These are phyloP conservation scores for Campaea margaritaria DNA, from an alignment of 2,888 invertebrate genomes.

Conservation along the genomic window DNA sequence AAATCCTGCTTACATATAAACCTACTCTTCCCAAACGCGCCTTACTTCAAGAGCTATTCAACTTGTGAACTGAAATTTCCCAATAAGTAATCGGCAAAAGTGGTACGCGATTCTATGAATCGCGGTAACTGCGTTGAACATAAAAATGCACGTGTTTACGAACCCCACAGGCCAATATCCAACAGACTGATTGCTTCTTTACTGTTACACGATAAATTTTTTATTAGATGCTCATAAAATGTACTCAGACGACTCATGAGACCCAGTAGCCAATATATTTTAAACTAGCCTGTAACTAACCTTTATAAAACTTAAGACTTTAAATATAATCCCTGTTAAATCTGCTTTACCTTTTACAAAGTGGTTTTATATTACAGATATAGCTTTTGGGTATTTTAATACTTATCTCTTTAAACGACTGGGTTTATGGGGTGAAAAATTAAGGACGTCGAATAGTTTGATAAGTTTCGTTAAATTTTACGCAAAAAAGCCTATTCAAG, in stretches of 20 bases:
- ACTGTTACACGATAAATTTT: slow-evolving; percentile 85
- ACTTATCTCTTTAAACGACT: too few relatives aligned
- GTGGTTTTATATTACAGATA: slow-evolving; percentile 14
- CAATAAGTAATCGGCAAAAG: slow-evolving; percentile 54
- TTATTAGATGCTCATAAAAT: slow-evolving; percentile 83
- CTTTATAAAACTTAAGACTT: slow-evolving; percentile 69
- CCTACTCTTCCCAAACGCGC: slow-evolving; percentile 4
- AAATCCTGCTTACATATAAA: slow-evolving; percentile 9
- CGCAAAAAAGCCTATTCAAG: too few relatives aligned
- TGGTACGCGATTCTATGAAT: slow-evolving; percentile 61
- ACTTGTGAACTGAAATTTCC: slow-evolving; percentile 27
- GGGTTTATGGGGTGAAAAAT: too few relatives aligned
- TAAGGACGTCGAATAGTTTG: too few relatives aligned
- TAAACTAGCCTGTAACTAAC: slow-evolving; percentile 79
- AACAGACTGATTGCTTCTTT: slow-evolving; percentile 84
- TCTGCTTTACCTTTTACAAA: slow-evolving; percentile 28
- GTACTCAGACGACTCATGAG: slow-evolving; percentile 77
- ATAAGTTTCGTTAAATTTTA: too few relatives aligned
- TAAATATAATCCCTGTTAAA: slow-evolving; percentile 40
- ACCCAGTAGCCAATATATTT: slow-evolving; percentile 82
- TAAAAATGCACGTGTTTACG: slow-evolving; percentile 84
- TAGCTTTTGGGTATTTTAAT: background rate
- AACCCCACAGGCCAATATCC: slow-evolving; percentile 81
- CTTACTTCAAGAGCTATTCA: slow-evolving; percentile 21
- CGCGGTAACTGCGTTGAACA: slow-evolving; percentile 68